These are phyloP conservation scores for Rhagonycha lutea DNA, from an alignment of 2,888 invertebrate species.

Conservation along the genomic window DNA sequence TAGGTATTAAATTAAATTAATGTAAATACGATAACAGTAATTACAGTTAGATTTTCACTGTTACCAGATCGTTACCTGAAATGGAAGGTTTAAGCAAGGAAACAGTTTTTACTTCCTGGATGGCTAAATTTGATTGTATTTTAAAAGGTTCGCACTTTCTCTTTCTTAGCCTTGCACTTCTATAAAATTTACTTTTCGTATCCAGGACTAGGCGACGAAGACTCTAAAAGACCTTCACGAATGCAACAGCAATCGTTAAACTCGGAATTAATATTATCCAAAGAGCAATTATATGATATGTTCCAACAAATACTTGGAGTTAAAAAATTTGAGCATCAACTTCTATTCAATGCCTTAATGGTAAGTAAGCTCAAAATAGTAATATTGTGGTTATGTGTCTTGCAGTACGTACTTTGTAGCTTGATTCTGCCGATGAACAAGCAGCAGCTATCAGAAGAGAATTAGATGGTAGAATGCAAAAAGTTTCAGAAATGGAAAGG, in stretches of 20 bases:
- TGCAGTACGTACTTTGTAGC: conserved; percentile 57
- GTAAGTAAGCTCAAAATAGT: conserved; percentile 53
- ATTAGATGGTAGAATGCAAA: conserved; percentile 95
- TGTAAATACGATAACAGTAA: conserved; percentile 4
- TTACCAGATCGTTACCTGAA: conserved; percentile 88
- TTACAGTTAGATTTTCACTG: conserved; percentile 8
- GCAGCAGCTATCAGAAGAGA: conserved; percentile 98
- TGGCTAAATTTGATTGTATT: conserved; percentile 99
- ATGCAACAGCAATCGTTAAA: conserved; percentile 89
- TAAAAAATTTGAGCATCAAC: conserved; percentile 99
- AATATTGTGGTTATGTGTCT: conserved; percentile 4
- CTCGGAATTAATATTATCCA: conserved; percentile 93
- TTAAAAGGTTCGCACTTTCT: conserved; percentile 73
- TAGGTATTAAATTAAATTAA: conserved; percentile 59
- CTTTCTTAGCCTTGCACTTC: conserved; percentile 45
- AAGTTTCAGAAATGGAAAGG: conserved; percentile 96
- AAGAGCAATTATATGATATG: conserved; percentile 99
- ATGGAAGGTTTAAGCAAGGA: conserved; percentile 99
- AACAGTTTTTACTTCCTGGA: conserved; percentile 98
- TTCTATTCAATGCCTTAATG: conserved; percentile 97
- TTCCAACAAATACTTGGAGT: conserved; percentile 98
- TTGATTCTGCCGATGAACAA: conserved; percentile 99
- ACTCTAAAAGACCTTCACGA: conserved; percentile 82
- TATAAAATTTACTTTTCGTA: conserved; percentile 12
- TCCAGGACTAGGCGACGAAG: conserved; percentile 77